These are phyloP conservation scores for Ferrisia virgata DNA, from an alignment of 2,888 invertebrate genomes.

Conservation along the genomic window DNA sequence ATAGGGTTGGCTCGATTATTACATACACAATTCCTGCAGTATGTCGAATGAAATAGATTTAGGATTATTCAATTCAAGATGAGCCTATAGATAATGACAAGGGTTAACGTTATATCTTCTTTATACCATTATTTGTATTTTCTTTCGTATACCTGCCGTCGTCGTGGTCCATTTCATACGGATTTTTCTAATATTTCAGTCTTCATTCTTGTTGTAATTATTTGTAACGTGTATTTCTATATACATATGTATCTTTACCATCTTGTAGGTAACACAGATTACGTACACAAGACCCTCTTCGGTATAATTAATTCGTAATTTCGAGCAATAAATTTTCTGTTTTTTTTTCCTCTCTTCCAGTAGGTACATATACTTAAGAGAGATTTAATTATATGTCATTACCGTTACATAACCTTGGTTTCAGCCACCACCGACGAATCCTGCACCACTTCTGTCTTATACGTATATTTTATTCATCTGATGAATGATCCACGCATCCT, in stretches of 20 bases:
- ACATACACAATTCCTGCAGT: background rate
- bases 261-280: background rate
- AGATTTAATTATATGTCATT: background rate
- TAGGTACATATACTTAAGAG: too few relatives aligned
- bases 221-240: background rate
- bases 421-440: background rate
- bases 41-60: background rate
- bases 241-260: background rate
- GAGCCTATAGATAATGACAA: background rate
- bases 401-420: background rate
- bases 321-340: background rate
- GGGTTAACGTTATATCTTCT: background rate
- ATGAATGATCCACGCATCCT: too few relatives aligned
- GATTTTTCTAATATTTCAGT: background rate
- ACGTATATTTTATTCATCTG: too few relatives aligned
- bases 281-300: background rate
- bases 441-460: too few relatives aligned
- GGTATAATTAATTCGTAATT: conserved; percentile 8
- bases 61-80: background rate
- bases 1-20: background rate
- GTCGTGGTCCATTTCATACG: background rate
- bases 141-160: background rate
- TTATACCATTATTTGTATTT: background rate
- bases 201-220: background rate
- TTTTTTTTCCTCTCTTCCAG: background rate